Evolutionary conservation across 1,140 invertebrate species (phyloP), one percentile per base, ranked within the genome.

Genomic region (Thalassaphorura encarpata): DNA sequence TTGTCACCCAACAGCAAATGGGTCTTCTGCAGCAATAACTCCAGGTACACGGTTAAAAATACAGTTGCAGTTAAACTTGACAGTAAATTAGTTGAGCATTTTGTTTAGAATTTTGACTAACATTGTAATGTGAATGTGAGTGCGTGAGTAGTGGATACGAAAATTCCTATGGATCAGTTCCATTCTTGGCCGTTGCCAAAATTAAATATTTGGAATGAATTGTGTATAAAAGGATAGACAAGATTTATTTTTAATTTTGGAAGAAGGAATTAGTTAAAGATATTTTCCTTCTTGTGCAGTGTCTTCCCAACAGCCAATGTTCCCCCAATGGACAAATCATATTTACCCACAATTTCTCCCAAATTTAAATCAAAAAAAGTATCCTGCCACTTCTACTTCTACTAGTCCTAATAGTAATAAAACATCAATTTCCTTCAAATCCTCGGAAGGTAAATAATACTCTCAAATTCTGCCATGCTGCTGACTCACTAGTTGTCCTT

Each of bases 271-370:
- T n/a, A n/a, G n/a, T n/a, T n/a, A n/a, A n/a, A n/a, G n/a, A n/a
- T n/a, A n/a, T n/a, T 36, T 11, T 11, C n/a, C 11, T 36, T 11
- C 11, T 36, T 36, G 11, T 36, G 33, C 33, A 36, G 18, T 47
- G 48, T 55, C 58, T 41, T 56, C 53, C 54, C 58, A 60, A 48
- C 60, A 59, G 55, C 87, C 87, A 67, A 77, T 89, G 69, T 90
- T 89, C 72, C 86, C 87, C 66, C 86, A 89, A 76, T 89, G 87
- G 87, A 89, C 86, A 66, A 86, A 89, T 75, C 86, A 89, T 76
- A 86, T 89, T 67, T 89, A 89, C 73, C 86, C 87, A 63, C 87
- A 89, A 80, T 89, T 89, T 77, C 79, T 89, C 72, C 85, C 87
- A 64, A 84, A 84, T 41, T 48, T 59, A 50, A 54, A 47, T 33